Evolutionary conservation across 2,113 vertebrate species (phyloP).

Genomic region (Hippotragus niger): DNA sequence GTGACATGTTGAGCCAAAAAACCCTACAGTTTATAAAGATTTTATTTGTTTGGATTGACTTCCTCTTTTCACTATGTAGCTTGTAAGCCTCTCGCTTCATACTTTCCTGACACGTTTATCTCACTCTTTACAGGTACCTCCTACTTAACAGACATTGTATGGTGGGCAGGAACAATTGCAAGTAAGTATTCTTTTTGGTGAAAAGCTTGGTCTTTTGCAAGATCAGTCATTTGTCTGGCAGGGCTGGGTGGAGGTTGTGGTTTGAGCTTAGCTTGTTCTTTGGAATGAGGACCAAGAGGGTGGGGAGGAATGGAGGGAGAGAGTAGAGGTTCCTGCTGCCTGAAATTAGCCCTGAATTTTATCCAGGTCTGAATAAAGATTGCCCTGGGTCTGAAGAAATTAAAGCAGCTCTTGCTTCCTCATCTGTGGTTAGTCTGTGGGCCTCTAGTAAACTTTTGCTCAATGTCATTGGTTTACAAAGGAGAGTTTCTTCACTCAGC

Average conservation of each 20-base stretch:
- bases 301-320: neutral
- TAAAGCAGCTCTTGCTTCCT: neutral
- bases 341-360: neutral
- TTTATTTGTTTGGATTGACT: neutral
- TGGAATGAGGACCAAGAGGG: neutral
- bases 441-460: neutral
- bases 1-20: neutral
- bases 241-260: too few species aligned
- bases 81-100: neutral
- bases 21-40: neutral
- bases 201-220: neutral
- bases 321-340: neutral
- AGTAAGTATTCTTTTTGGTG: conserved; percentile 85
- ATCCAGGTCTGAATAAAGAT: neutral
- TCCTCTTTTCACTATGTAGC: neutral
- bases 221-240: neutral
- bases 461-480: neutral
- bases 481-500: neutral
- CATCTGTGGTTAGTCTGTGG: neutral
- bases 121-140: conserved; percentile 85
- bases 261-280: neutral
- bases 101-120: neutral
- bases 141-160: conserved; percentile 91
- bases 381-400: neutral
- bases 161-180: conserved; percentile 95